Evolutionary conservation across 2,888 invertebrate genomes (phyloP).

Genomic region (Congeria kusceri): DNA sequence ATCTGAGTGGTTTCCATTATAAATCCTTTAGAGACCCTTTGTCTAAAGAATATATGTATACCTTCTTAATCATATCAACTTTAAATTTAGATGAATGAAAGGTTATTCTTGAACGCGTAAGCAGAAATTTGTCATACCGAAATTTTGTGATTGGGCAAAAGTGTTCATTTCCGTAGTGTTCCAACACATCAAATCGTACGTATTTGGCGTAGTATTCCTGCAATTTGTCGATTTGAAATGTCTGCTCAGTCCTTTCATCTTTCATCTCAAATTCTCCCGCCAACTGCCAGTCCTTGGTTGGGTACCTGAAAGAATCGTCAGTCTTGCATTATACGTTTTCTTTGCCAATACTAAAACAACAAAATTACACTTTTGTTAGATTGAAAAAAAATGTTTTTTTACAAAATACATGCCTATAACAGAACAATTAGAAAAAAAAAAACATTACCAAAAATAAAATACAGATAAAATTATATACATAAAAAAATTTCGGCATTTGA

Average conservation of each 20-base stretch:
- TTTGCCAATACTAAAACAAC: not conserved
- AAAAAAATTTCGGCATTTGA: no score
- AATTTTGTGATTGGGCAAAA: constrained; percentile 99
- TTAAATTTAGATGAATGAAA: no score
- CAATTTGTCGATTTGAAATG: constrained; percentile 89
- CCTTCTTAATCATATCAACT: no score
- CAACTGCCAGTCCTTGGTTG: constrained; percentile 93
- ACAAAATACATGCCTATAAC: not conserved
- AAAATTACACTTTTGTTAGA: no score
- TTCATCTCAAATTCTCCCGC: constrained; percentile 95
- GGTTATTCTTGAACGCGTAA: no score
- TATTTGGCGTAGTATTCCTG: constrained; percentile 78
- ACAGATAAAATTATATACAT: no score
- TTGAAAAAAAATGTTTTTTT: not conserved
- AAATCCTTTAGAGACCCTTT: no score
- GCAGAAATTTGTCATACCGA: constrained; percentile 67
- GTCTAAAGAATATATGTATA: no score
- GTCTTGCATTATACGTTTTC: not conserved
- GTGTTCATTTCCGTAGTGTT: constrained; percentile 98
- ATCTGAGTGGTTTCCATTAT: no score
- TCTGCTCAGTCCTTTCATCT: constrained; percentile 94
- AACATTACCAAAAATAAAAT: no score
- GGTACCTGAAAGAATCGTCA: constrained; percentile 69
- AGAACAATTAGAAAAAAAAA: not conserved
- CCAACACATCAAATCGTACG: constrained; percentile 91